phyloP scores from a whole-genome alignment of 92 coral and sea anemone genomes.

The Zoanthus solanderi region DNA sequence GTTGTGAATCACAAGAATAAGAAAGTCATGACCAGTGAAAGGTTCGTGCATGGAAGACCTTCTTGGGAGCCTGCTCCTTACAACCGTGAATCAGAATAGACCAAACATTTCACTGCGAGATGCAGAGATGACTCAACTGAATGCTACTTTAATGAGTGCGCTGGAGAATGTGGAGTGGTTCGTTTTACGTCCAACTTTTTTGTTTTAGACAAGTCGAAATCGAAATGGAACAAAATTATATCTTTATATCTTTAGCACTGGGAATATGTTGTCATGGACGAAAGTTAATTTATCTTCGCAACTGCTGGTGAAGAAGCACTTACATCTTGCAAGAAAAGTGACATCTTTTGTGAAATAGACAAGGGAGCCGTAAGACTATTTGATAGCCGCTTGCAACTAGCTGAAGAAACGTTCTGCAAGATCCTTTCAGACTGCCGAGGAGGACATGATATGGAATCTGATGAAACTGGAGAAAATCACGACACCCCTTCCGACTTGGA shows the following conservation, averaged over 20 bases:
- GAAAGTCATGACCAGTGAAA: too few relatives aligned
- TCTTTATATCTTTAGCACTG: slow-evolving; percentile 35
- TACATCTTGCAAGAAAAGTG: slow-evolving; percentile 41
- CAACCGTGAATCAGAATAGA: too few relatives aligned
- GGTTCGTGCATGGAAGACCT: too few relatives aligned
- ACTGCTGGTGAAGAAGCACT: slow-evolving; percentile 11
- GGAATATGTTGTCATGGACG: slow-evolving; percentile 36
- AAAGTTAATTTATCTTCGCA: slow-evolving; percentile 46
- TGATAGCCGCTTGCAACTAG: slow-evolving; percentile 26
- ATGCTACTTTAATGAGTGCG: not conserved
- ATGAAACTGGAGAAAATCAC: slow-evolving; percentile 29
- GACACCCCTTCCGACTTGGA: slow-evolving; percentile 32
- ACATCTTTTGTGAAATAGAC: slow-evolving; percentile 28
- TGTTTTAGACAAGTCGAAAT: slow-evolving; percentile 34
- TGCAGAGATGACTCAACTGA: too few relatives aligned
- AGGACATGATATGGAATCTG: slow-evolving; percentile 23
- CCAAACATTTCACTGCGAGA: too few relatives aligned
- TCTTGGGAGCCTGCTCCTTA: too few relatives aligned
- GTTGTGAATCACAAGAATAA: too few relatives aligned
- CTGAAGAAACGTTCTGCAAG: slow-evolving; percentile 15
- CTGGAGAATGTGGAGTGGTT: slow-evolving; percentile 51
- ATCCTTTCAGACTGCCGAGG: slow-evolving; percentile 38
- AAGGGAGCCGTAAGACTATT: slow-evolving; percentile 14
- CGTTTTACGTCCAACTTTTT: slow-evolving; percentile 29
- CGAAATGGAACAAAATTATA: slow-evolving; percentile 38